Base-by-base conservation (phyloP, 2,888 invertebrate species). In the Trisateles emortualis region DNA sequence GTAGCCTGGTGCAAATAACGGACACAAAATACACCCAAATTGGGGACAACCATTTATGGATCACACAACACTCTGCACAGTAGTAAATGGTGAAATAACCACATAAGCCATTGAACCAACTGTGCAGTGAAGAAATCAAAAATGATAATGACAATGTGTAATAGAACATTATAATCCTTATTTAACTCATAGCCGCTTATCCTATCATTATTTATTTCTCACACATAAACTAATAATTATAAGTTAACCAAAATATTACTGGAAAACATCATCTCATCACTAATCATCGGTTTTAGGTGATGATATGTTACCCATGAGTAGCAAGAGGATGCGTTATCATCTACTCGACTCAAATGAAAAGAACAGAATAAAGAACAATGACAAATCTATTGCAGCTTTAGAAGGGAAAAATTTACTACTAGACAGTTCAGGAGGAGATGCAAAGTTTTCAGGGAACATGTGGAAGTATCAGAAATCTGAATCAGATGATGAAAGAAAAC, bases 311-410 rank as follows among this genome's bases (percentile, higher is more conserved):
- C 77, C 60, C 66, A 82, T 69, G 52, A 75, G 69, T 35, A 83
- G 84, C 32, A 80, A 76, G 53, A 81, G 74, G 67, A 75, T 83
- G 26, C 83, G 79, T 52, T 90, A 90, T 52, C 85, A 71, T 32
- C 75, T 87, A 53, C 72, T 81, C 19, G 84, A 90, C 46, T 68
- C 69, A 4, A 85, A 84, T 52, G 87, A 88, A 57, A 90, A 84
- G 71, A 79, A 86, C 63, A 71, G 78, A 59, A 83, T 91, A 55
- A 91, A 90, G 76, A 89, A 89, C 76, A 86, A 89, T 84, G 87
- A 87, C 68, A 91, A 90, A 82, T 85, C 87, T 71, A 88, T 91
- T 83, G 90, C 88, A 76, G 84, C 83, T 47, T 71, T 90, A 54
- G 82, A 90, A 72, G 89, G 90, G 17, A 91, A 90, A 56, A 85